Evolutionary conservation across 1,140 invertebrate genomes (phyloP).

Genomic region (Lordiphosa clarofinis): DNA sequence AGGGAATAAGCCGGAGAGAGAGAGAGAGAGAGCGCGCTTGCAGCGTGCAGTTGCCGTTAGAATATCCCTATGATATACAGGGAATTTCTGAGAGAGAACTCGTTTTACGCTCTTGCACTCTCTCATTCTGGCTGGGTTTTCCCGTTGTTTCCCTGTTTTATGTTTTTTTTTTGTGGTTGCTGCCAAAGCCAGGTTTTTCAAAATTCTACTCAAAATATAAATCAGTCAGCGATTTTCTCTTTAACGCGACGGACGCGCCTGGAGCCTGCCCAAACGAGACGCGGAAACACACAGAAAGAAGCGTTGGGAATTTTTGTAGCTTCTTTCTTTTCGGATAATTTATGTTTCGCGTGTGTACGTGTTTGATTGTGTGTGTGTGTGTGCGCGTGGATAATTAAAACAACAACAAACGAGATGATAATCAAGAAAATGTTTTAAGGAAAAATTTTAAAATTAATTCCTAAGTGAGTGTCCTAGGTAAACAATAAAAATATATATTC

Average conservation of each 20-base stretch:
- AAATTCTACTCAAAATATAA: constrained; percentile 29
- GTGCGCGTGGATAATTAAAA: constrained; percentile 41
- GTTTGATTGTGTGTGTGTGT: constrained; percentile 23
- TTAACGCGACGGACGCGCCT: constrained; percentile 74
- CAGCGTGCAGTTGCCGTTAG: constrained; percentile 51
- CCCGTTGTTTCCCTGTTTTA: constrained; percentile 35
- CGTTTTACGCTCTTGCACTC: constrained; percentile 18
- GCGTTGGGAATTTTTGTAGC: constrained; percentile 57
- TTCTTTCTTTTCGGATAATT: constrained; percentile 40
- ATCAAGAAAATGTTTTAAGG: constrained; percentile 34
- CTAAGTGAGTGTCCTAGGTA: constrained; percentile 15
- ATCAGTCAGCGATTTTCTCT: constrained; percentile 77
- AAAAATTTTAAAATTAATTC: constrained; percentile 29
- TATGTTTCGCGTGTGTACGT: constrained; percentile 39
- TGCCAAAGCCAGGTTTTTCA: constrained; percentile 40
- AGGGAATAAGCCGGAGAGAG: constrained; percentile 39
- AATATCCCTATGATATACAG: constrained; percentile 47
- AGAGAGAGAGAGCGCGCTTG: constrained; percentile 28
- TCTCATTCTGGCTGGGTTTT: constrained; percentile 16
- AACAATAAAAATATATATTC: constrained; percentile 20
- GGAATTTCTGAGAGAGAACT: constrained; percentile 41
- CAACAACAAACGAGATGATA: constrained; percentile 26
- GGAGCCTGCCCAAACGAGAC: constrained; percentile 47
- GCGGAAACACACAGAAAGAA: constrained; percentile 35
- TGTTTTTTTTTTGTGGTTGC: constrained; percentile 3